Base-by-base conservation (phyloP, 2,797 vertebrate species). In the Novumbra hubbsi region DNA sequence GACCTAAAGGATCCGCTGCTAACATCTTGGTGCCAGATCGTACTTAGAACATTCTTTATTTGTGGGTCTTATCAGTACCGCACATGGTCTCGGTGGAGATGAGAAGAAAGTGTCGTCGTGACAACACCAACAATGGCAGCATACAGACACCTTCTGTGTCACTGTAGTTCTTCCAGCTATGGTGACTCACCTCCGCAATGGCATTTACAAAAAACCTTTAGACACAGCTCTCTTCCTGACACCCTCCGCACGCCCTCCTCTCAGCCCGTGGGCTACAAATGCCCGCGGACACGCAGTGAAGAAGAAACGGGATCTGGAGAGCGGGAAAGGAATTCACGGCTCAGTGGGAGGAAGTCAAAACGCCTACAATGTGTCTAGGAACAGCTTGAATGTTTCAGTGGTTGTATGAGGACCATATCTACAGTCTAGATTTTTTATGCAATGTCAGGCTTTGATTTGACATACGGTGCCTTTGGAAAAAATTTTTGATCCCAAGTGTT, bases 341-440 rank as follows among this genome's bases (percentile, higher is more conserved):
- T 68, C 71, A 64, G 68, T 52, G 55, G 38, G 74, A 74, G 78
- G 80, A 76, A 81, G 78, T 80, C 66, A 78, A 19, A 24, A 78
- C 81, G 77, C 83, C 81, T 70, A 76, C 83, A 70, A n/a, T 6
- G 17, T 65, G 2, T 41, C 14, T 49, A 48, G 41, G 24, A 68
- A 45, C 27, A 15, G 21, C n/a, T 38, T 38, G 34, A 68, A 38
- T 5, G 34, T 45, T 34, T 34, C 34, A 21, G 12, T 34, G n/a
- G 19, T 66, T 19, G 52, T 55, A 55, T 27, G 55, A 14, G 21
- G 11, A 60, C 11, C 9, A 24, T 60, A 27, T 11, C n/a, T 60
- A 60, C 55, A 60, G 12, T 60, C 24, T 45, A 45, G 9, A 24
- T 24, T 57, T 57, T 24, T 11, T 6, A 21, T 24, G n/a, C n/a